Evolutionary conservation across 2,797 vertebrate species (phyloP).

Genomic region (Champsocephalus gunnari): DNA sequence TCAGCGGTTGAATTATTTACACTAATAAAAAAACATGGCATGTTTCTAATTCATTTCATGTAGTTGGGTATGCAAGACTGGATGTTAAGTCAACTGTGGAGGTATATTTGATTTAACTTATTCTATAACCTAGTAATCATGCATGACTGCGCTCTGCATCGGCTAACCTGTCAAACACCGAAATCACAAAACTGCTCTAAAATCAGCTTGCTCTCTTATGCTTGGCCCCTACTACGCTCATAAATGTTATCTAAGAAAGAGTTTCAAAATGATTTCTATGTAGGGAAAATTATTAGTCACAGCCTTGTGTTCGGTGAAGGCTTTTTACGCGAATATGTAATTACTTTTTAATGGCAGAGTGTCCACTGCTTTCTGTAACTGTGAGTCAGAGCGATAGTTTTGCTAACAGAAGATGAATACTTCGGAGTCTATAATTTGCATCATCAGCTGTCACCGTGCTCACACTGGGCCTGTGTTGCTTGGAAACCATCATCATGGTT

Average conservation of each 20-base stretch:
- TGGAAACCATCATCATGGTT: constrained; percentile 44
- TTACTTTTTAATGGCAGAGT: constrained; percentile 15
- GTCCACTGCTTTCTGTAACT: constrained; percentile 1
- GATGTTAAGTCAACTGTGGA: constrained; percentile 40
- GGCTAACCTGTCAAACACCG: not conserved
- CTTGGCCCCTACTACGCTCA: not conserved
- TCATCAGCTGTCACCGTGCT: constrained; percentile 41
- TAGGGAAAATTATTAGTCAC: constrained; percentile 3
- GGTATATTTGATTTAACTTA: constrained; percentile 51
- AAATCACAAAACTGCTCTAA: constrained; percentile 14
- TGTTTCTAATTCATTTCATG: constrained; percentile 32
- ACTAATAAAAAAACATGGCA: constrained; percentile 53
- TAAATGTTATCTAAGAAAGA: constrained; percentile 1
- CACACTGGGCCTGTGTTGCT: constrained; percentile 41
- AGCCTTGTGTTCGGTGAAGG: constrained; percentile 9
- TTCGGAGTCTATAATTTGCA: constrained; percentile 26
- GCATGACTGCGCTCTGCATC: constrained; percentile 19
- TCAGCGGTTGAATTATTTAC: constrained; percentile 60
- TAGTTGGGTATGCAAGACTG: constrained; percentile 48
- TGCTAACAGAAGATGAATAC: constrained; percentile 37
- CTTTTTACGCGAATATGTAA: not conserved
- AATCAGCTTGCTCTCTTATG: not conserved
- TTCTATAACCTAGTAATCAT: constrained; percentile 31
- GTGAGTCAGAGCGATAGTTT: constrained; percentile 43
- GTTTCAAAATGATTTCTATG: not conserved